Evolutionary conservation across 2,888 invertebrate species (phyloP).

Genomic region (Agapostemon virescens): DNA sequence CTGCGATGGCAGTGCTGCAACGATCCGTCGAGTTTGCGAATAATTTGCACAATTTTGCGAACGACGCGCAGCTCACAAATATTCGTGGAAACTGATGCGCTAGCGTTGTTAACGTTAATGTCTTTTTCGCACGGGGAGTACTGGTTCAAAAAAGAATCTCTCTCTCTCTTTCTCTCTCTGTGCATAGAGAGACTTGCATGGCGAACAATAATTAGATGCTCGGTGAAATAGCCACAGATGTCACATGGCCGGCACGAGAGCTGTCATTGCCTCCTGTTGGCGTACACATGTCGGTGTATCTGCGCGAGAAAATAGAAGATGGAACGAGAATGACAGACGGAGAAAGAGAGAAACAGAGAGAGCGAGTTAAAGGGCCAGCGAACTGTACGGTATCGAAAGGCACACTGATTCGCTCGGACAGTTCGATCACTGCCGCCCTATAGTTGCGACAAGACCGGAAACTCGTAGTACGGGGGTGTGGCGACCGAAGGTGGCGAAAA

Average conservation of each 20-base stretch:
- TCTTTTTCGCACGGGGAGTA: slow-evolving; percentile 8
- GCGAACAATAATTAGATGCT: slow-evolving; percentile 79
- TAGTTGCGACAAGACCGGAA: slow-evolving; percentile 46
- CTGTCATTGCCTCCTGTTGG: slow-evolving; percentile 77
- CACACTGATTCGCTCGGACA: slow-evolving; percentile 60
- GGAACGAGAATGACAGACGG: slow-evolving; percentile 13
- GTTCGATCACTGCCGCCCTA: slow-evolving; percentile 56
- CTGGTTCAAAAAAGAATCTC: slow-evolving; percentile 52
- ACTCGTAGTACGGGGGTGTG: slow-evolving; percentile 35
- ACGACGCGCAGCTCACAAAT: neutral
- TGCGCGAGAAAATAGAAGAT: slow-evolving; percentile 38
- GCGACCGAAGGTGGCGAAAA: slow-evolving; percentile 46
- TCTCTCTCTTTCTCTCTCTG: no score
- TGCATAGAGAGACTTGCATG: slow-evolving; percentile 19
- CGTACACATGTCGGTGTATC: slow-evolving; percentile 36
- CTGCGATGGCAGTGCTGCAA: neutral
- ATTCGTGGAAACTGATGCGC: neutral
- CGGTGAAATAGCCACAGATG: slow-evolving; percentile 77
- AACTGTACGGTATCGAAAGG: slow-evolving; percentile 47
- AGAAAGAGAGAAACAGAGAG: neutral
- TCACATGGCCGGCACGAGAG: slow-evolving; percentile 78
- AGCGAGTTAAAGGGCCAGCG: slow-evolving; percentile 21
- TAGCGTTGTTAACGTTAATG: neutral
- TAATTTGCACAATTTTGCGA: neutral
- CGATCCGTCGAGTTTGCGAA: neutral